Percentiles rank a stretch among this genome's conserved stretches.
phyloP scores from a whole-genome alignment of 2,888 invertebrate genomes.

The Leuctra nigra region DNA sequence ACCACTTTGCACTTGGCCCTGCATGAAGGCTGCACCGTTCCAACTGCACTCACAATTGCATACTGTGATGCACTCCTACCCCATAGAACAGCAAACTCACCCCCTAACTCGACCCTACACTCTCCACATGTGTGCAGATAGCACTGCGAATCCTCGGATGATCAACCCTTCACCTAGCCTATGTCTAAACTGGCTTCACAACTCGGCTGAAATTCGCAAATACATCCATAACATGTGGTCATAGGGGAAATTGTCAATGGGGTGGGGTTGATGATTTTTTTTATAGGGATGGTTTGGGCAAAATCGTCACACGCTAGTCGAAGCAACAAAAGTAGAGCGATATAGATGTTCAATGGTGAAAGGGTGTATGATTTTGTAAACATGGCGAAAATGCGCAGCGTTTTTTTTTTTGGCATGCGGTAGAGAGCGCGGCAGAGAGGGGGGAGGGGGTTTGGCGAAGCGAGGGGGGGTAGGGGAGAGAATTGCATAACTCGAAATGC shows the following conservation, averaged over 20 bases:
- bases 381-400: slow-evolving; percentile 14
- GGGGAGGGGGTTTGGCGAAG: background rate
- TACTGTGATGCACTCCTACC: slow-evolving; percentile 1
- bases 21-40: no score
- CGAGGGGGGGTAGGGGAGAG: slow-evolving; percentile 1
- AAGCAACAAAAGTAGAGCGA: slow-evolving; percentile 8
- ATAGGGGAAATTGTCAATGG: slow-evolving; percentile 3
- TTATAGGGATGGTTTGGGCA: slow-evolving; percentile 10
- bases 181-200: background rate
- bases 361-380: slow-evolving; percentile 12
- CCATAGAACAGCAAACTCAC: background rate
- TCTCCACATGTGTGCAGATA: background rate
- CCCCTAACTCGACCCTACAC: background rate
- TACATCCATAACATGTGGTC: slow-evolving; percentile 16
- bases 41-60: background rate
- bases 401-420: slow-evolving; percentile 1
- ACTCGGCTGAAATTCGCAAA: slow-evolving; percentile 11
- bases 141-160: background rate
- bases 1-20: no score
- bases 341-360: slow-evolving; percentile 6
- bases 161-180: background rate
- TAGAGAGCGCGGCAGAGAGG: background rate
- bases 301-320: slow-evolving; percentile 7
- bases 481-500: slow-evolving; percentile 10
- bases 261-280: slow-evolving; percentile 12